Base-by-base conservation (phyloP, 2,113 vertebrate species). In the Amblyornis subalaris region DNA sequence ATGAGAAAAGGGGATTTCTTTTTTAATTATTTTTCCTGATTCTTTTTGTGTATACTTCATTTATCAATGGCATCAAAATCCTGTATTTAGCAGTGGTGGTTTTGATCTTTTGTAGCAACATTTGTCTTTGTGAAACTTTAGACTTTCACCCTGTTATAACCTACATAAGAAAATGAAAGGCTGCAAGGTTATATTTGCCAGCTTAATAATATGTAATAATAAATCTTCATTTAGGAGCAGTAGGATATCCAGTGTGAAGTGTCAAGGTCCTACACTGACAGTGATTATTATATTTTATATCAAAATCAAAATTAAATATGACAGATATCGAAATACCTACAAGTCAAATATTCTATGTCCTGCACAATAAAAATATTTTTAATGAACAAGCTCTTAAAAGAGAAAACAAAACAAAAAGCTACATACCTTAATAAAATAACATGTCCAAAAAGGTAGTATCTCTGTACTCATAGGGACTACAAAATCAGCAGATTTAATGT, bases 271-370 rank as follows among this genome's bases (percentile, higher is more conserved):
- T 81, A 75, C 33, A 79, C 9, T 75, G 21, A 44, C 15, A 71
- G 47, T 42, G 12, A 14, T 50, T 84, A 38, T 47, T 58, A 23
- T 12, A n/a, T 55, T 92, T 83, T 0, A 2, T 76, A 73, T 76
- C 1, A 20, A 78, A 65, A 66, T 0, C 29, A 38, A 44, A 64
- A 51, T 61, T 76, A 85, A 77, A 45, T 57, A 50, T 61, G 8
- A 45, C 15, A 38, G 3, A 28, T 48, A 77, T 21, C 0, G 0
- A 87, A 84, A 84, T 61, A 15, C 3, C 14, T 81, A 0, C 25
- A 89, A 91, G 10, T 36, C 22, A 80, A 62, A 57, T 28, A 62
- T 42, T 35, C 6, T 58, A 14, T 3, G 0, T 14, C 8, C 14
- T 48, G 17, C 23, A 51, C 7, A 72, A 44, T 55, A 69, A 54